A percentile compares a stretch with the other conserved stretches of the same genome.
phyloP scores from a whole-genome alignment of 2,113 vertebrate genomes.

The Archocentrus centrarchus region DNA sequence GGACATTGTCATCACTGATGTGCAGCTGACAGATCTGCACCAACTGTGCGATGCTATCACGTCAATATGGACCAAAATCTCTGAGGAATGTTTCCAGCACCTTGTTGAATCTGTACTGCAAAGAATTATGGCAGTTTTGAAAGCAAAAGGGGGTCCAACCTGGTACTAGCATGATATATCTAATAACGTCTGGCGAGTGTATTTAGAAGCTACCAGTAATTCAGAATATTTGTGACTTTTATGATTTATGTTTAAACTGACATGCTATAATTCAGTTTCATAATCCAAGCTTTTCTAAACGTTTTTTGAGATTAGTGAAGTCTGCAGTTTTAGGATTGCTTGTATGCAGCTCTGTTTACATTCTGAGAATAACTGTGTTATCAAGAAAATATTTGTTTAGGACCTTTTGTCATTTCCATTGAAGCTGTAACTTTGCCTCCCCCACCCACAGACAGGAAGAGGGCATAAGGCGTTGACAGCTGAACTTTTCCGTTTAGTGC shows the following conservation, averaged over 20 bases:
- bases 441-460: not conserved
- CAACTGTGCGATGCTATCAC: not conserved
- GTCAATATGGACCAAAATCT: not conserved
- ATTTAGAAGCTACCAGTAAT: not conserved
- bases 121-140: not conserved
- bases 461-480: not conserved
- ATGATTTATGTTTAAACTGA: not conserved
- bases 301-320: not conserved
- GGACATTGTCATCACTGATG: not conserved
- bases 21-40: not conserved
- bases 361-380: not conserved
- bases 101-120: not conserved
- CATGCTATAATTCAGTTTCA: not conserved
- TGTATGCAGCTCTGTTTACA: not conserved
- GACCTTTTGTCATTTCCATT: not conserved
- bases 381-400: not conserved
- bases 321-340: not conserved
- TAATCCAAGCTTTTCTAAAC: not conserved
- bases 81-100: conserved; percentile 2
- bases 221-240: not conserved
- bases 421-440: not conserved
- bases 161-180: not conserved
- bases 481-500: not conserved
- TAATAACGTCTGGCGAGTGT: not conserved
- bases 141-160: not conserved